Base-by-base conservation (phyloP, 2,113 vertebrate genomes). In the Podarcis muralis region DNA sequence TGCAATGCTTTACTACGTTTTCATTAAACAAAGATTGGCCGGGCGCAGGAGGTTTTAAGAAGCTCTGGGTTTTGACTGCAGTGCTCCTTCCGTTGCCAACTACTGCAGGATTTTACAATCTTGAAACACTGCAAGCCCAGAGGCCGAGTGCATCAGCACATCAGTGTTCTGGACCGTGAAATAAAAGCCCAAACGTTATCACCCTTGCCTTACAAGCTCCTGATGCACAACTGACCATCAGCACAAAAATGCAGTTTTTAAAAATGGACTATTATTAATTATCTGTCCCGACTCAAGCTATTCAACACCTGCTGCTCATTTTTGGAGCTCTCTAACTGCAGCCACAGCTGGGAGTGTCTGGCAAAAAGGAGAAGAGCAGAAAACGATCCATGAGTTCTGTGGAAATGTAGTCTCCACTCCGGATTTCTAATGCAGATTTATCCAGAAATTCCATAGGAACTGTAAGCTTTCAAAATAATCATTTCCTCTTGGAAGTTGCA, bases 1-100 rank as follows among this genome's bases (percentile, higher is more conserved):
- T 85, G 43, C 86, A 91, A 85, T 90, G 86, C 91, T 88, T 87
- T 85, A 74, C 83, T 53, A 4, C 53, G 85, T 88, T 89, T 86
- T 65, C 92, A 88, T 91, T 93, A 95, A 93, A 94, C 93, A 93
- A 95, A 93, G 94, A 93, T 93, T 93, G 88, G 92, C 2, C 30
- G 80, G 85, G 95, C 90, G 32, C 90, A 93, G 91, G 83, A 93
- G 87, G 92, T 59, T 62, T 90, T 79, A 93, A 93, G 84, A 87
- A 93, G 84, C 84, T 90, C 93, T 90, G 84, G 87, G 84, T 53
- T 65, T 90, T 93, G 92, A 90, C 92, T 87, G 93, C 90, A 85
- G 1, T 0, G 30, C 9, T 92, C 85, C 90, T 68, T 37, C 16
- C 5, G 43, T 66, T 90, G 92, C 88, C 91, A 93, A 81, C 86